Evolutionary conservation across 2,888 invertebrate species (phyloP).

Genomic region (Adela reaumurella): DNA sequence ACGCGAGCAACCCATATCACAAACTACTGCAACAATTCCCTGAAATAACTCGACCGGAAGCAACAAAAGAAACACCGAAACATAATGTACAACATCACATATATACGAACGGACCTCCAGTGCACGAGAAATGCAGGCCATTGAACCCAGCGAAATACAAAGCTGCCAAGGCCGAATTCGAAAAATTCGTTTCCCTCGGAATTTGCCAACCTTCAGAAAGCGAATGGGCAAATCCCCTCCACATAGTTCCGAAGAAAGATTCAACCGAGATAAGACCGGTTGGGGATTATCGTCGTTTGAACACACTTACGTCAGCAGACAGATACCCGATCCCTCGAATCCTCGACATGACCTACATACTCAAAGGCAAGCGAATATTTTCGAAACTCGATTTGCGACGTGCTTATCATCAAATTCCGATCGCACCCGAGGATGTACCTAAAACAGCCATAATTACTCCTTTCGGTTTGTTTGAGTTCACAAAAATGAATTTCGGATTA

Average conservation of each 20-base stretch:
- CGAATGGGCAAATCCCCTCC: slow-evolving; percentile 16
- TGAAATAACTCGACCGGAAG: background rate
- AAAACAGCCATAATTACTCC: slow-evolving; percentile 27
- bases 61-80: slow-evolving; percentile 1
- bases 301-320: slow-evolving; percentile 19
- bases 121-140: slow-evolving; percentile 7
- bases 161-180: background rate
- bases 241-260: slow-evolving; percentile 13
- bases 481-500: slow-evolving; percentile 20
- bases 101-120: slow-evolving; percentile 10
- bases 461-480: slow-evolving; percentile 23
- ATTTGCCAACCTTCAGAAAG: background rate
- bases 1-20: background rate
- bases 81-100: slow-evolving; percentile 8
- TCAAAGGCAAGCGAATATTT: too few relatives aligned
- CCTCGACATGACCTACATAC: slow-evolving; percentile 15
- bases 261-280: slow-evolving; percentile 13
- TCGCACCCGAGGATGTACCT: slow-evolving; percentile 17
- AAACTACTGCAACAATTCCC: background rate
- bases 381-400: slow-evolving; percentile 8
- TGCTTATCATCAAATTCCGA: slow-evolving; percentile 25
- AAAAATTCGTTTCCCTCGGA: background rate
- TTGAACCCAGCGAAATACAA: slow-evolving; percentile 6
- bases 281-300: slow-evolving; percentile 24
- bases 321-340: slow-evolving; percentile 21